Percentiles rank a stretch among this genome's conserved stretches.
phyloP scores from a whole-genome alignment of 2,888 invertebrate genomes.

The Xanthorhoe designata region DNA sequence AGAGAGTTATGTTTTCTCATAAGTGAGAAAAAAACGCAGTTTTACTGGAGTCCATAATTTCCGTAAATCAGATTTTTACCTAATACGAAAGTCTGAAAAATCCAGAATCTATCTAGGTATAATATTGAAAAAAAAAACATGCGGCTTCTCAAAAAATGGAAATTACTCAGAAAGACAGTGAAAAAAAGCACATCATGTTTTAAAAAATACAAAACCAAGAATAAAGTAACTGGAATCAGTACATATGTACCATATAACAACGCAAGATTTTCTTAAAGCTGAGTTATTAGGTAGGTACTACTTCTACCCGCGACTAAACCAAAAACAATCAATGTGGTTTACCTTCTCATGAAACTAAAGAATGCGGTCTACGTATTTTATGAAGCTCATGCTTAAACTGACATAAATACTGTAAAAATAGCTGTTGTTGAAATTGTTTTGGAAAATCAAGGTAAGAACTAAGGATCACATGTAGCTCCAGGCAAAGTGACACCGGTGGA shows the following conservation, averaged over 20 bases:
- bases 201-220: too few species aligned
- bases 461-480: slow-evolving; percentile 47
- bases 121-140: too few species aligned
- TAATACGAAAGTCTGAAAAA: too few species aligned
- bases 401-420: not conserved
- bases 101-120: too few species aligned
- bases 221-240: too few species aligned
- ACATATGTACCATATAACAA: too few species aligned
- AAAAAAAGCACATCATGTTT: too few species aligned
- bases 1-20: not conserved
- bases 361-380: not conserved
- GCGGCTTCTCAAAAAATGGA: too few species aligned
- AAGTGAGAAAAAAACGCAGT: not conserved
- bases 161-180: too few species aligned
- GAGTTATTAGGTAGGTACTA: too few species aligned
- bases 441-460: slow-evolving; percentile 35
- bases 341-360: not conserved
- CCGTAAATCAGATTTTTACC: too few species aligned
- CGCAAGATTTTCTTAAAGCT: too few species aligned
- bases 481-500: slow-evolving; percentile 59
- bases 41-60: not conserved
- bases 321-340: not conserved
- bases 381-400: not conserved
- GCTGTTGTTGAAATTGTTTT: slow-evolving; percentile 6
- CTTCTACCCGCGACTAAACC: not conserved